Conservation (phyloP, 2,797 vertebrate genomes). For the Anas acuta region DNA sequence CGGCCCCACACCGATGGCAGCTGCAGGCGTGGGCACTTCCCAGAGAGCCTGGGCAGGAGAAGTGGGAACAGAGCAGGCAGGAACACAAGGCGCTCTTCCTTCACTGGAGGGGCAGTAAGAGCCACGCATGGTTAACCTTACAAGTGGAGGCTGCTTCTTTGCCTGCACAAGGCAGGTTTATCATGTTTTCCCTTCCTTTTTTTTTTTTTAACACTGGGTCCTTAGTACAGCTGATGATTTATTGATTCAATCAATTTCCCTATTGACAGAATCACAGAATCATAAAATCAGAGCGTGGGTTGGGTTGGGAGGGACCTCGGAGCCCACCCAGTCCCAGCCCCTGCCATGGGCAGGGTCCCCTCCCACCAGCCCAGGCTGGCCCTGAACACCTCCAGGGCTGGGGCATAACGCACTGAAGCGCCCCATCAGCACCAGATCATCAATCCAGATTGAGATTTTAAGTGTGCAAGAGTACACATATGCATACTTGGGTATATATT, state of each 20-base stretch:
- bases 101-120: neutral
- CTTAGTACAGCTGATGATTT: constrained; percentile 83
- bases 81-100: neutral
- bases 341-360: no score
- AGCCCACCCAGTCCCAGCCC: no score
- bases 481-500: constrained; percentile 43
- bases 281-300: no score
- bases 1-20: accelerated
- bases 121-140: constrained; percentile 41
- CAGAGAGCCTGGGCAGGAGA: neutral
- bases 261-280: constrained; percentile 69
- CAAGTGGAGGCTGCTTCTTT: constrained; percentile 10
- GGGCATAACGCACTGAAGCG: constrained; percentile 83
- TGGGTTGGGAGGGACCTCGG: no score
- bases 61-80: neutral
- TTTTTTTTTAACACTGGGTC: constrained; percentile 74
- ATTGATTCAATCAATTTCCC: constrained; percentile 92
- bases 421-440: constrained; percentile 89
- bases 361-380: no score
- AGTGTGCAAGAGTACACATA: constrained; percentile 26
- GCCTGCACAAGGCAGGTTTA: constrained; percentile 67
- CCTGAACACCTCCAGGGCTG: no score
- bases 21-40: neutral
- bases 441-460: constrained; percentile 83
- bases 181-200: constrained; percentile 72